Conservation (phyloP, 2,888 invertebrate genomes). For the Drosophila ezoana region DNA sequence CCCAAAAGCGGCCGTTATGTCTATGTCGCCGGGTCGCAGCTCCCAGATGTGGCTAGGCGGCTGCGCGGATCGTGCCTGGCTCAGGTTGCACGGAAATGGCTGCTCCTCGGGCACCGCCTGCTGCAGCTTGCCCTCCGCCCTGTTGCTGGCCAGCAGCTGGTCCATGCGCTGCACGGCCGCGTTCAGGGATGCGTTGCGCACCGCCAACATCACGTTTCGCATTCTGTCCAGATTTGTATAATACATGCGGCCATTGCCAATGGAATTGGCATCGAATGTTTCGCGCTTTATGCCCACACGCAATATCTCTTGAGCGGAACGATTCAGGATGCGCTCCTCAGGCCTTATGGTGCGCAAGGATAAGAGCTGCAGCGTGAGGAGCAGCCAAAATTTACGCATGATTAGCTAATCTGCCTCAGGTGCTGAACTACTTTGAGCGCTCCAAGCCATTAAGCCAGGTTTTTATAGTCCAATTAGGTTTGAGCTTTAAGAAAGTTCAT, state of each 20-base stretch:
- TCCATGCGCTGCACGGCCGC: conserved; percentile 10
- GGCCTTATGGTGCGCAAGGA: conserved; percentile 23
- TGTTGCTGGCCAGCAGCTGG: conserved; percentile 33
- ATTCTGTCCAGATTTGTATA: conserved; percentile 60
- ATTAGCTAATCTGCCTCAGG: background rate
- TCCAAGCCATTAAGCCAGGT: background rate
- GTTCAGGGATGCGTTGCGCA: conserved; percentile 44
- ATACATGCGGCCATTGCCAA: conserved; percentile 50
- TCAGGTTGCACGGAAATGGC: conserved; percentile 53
- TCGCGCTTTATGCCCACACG: conserved; percentile 38
- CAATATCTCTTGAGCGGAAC: conserved; percentile 18
- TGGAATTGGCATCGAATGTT: conserved; percentile 18
- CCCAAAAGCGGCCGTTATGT: conserved; percentile 87
- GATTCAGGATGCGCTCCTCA: conserved; percentile 3
- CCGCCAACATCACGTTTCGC: conserved; percentile 41
- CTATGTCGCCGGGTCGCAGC: conserved; percentile 87
- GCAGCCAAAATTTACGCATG: conserved; percentile 1
- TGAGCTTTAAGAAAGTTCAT: background rate
- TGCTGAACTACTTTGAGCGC: conserved; percentile 2
- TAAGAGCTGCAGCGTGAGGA: background rate
- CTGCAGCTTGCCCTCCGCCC: conserved; percentile 74
- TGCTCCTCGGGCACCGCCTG: conserved; percentile 52
- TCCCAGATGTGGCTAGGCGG: conserved; percentile 86
- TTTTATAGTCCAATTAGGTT: conserved; percentile 15
- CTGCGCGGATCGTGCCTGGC: conserved; percentile 3